Percentiles rank a stretch among this genome's conserved stretches.
Evolutionary conservation across 2,888 invertebrate species (phyloP).

Genomic region (Rhingia campestris): DNA sequence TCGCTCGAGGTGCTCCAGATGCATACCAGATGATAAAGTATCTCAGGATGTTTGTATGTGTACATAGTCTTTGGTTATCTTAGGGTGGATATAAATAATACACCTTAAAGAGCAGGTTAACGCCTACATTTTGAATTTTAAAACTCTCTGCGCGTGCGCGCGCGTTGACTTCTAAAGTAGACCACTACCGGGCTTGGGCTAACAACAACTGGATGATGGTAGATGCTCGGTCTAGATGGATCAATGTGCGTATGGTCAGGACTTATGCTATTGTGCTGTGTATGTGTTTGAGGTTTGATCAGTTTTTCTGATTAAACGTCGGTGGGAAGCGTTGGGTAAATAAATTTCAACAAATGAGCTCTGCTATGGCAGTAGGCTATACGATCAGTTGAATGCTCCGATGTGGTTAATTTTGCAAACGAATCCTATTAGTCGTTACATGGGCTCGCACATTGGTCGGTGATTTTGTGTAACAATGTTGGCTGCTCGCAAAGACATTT

Average conservation of each 20-base stretch:
- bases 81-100: conserved; percentile 81
- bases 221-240: conserved; percentile 15
- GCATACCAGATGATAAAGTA: conserved; percentile 82
- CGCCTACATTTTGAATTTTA: conserved; percentile 79
- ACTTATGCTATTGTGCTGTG: conserved; percentile 28
- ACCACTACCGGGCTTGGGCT: conserved; percentile 69
- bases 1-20: conserved; percentile 82
- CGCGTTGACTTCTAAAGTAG: conserved; percentile 60
- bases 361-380: background rate
- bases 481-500: background rate
- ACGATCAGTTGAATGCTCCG: conserved; percentile 25
- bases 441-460: conserved; percentile 7
- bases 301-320: conserved; percentile 60
- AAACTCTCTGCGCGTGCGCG: background rate
- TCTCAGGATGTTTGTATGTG: conserved; percentile 76
- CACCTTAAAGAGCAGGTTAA: conserved; percentile 83
- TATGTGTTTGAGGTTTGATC: conserved; percentile 46
- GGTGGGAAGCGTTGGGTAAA: conserved; percentile 70
- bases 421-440: conserved; percentile 50
- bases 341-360: conserved; percentile 69
- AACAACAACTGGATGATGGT: background rate
- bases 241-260: conserved; percentile 60
- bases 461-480: conserved; percentile 18
- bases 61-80: conserved; percentile 72
- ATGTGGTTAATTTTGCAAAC: conserved; percentile 57